Percentiles rank a stretch among this genome's conserved stretches.
These are phyloP conservation scores for Semaprochilodus insignis DNA, from an alignment of 2,797 vertebrate species.

Conservation along the genomic window DNA sequence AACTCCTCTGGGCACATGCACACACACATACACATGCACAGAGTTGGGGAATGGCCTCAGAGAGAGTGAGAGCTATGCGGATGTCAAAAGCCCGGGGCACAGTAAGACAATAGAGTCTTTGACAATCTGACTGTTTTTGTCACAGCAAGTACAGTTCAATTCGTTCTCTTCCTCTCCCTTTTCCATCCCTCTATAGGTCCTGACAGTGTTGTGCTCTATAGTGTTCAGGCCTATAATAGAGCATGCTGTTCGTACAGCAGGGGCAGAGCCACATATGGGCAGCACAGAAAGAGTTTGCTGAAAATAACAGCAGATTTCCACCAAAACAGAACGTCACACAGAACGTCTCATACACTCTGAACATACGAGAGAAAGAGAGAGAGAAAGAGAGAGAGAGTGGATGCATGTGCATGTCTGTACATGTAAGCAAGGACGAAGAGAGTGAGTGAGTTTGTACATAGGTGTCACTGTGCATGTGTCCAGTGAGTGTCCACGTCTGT, in stretches of 20 bases:
- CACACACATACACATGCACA: conserved; percentile 42
- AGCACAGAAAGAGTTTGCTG: conserved; percentile 1
- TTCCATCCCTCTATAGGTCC: conserved; percentile 16
- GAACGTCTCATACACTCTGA: background rate
- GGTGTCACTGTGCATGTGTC: too few relatives aligned
- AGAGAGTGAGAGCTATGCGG: conserved; percentile 67
- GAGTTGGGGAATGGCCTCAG: conserved; percentile 56
- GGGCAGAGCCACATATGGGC: background rate
- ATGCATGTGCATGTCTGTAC: too few relatives aligned
- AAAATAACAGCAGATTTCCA: conserved; percentile 26
- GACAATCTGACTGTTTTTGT: conserved; percentile 62
- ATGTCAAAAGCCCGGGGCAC: conserved; percentile 66
- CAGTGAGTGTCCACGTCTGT: too few relatives aligned
- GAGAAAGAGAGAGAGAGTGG: too few relatives aligned
- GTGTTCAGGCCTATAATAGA: background rate
- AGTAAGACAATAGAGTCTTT: conserved; percentile 79
- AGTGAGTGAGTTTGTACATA: too few relatives aligned
- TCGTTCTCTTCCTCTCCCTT: background rate
- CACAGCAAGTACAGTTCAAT: background rate
- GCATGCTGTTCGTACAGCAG: background rate
- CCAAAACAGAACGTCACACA: conserved; percentile 13
- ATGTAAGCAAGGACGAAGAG: too few relatives aligned
- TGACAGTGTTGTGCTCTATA: background rate
- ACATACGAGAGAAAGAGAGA: too few relatives aligned
- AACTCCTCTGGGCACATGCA: conserved; percentile 63